Evolutionary conservation across 2,888 invertebrate genomes (phyloP), one percentile per base, ranked within the genome.

Genomic region (Clistopyga incitator): DNA sequence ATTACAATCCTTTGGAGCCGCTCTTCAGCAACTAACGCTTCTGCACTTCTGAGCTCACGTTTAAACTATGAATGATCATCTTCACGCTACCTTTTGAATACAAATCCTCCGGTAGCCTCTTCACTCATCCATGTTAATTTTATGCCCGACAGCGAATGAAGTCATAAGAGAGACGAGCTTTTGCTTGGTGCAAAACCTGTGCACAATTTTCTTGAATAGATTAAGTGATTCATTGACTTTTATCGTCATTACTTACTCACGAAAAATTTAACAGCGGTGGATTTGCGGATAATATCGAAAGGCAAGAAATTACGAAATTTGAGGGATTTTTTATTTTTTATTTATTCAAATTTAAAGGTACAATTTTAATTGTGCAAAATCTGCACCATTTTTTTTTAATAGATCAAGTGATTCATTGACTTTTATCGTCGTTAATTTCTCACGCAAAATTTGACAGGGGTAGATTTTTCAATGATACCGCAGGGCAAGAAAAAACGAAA

Each of bases 81-180:
- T 54, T 56, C 56, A 38, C 71, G 56, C 42, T 23, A 71, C 56
- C 71, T 23, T 2, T 15, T 56, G n/a, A 71, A 71, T 71, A 56
- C 42, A 20, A 71, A 71, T 42, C 42, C 20, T 38, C 23, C n/a
- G 23, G 6, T 29, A 34, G 29, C 6, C 23, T 56, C 20, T 34
- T 52, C 70, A 13, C 52, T 54, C 52, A 20, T 54, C 52, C 20
- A 54, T 54, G 20, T 20, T 23, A 54, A 59, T 59, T 29, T 59
- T 23, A 25, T 59, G 56, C 56, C 15, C n/a, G 56, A 59, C 29
- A 11, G 23, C 23, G 13, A 45, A 42, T 42, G 42, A 15, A 47
- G 65, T 38, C 34, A 45, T 45, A 23, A 54, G 34, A 68, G 50
- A 18, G 18, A 54, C 52, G 52, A n/a, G 52, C 11, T 11, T 20